Base-by-base conservation (phyloP, 2,888 invertebrate genomes). In the Mesorhabditis spiculigera region DNA sequence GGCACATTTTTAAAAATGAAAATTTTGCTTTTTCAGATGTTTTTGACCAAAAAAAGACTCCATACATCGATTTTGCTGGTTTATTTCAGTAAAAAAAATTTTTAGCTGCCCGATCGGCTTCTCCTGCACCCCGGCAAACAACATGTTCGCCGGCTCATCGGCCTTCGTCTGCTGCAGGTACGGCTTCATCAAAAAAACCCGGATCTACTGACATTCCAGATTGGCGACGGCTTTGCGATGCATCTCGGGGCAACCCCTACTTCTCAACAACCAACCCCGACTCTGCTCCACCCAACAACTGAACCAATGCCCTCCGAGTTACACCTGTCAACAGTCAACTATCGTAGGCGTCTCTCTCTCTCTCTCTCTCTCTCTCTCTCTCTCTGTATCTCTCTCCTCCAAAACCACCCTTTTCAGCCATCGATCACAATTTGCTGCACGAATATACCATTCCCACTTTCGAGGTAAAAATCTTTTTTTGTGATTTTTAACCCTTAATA, bases 281-380 rank as follows among this genome's bases (percentile, higher is more conserved):
- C 62, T 80, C 61, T 80, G 80, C 65, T 69, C 73, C 41, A 68
- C 75, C 5, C 67, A 72, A 5, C 68, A 67, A 45, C 67, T 75
- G 41, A 79, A 78, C 65, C 78, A 78, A 65, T 83, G 83, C 68
- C 81, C 82, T 5, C 68, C 69, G 43, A 78, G 79, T 5, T 83
- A 79, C 71, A 73, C 78, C 4, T 84, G 84, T 68, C 75, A 78
- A 58, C 80, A 80, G 63, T 81, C 81, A 63, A 77, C 78, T 6
- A 73, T 81, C 71, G 83, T 83, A 13, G 71, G 70, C 68, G n/a
- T 65, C 65, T 28, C 72, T 78, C n/a, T 66, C 79, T 65, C 76
- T 78, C 58, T 79, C 73, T 45, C 75, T 76, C 64, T 64, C 70
- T 10, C 41, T 58, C 44, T 44, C 45, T n/a, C 58, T n/a, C 61